Evolutionary conservation across 2,113 vertebrate species (phyloP).

Genomic region (Psammodynastes pulverulentus): DNA sequence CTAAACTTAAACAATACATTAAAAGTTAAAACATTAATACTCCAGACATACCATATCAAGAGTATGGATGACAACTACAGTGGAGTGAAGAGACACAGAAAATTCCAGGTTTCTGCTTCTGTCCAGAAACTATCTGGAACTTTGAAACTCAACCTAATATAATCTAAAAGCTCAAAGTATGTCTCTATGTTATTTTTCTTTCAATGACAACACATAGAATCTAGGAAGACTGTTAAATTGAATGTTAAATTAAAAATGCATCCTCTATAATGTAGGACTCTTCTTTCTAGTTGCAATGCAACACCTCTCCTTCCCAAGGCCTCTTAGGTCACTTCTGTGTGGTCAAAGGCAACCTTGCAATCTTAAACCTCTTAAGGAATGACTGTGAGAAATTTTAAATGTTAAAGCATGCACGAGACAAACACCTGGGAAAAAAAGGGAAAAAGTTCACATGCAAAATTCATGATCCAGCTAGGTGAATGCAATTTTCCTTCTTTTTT

Average conservation of each 20-base stretch:
- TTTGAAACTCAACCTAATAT: neutral
- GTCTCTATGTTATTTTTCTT: neutral
- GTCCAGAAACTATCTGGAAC: neutral
- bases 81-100: neutral
- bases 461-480: neutral
- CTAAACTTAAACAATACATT: neutral
- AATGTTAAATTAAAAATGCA: neutral
- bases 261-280: neutral
- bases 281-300: neutral
- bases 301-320: neutral
- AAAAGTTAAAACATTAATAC: neutral
- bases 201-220: neutral
- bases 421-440: neutral
- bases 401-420: neutral
- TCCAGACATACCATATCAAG: neutral
- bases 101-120: neutral
- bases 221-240: neutral
- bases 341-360: neutral
- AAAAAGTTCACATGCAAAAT: neutral
- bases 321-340: neutral
- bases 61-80: neutral
- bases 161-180: neutral
- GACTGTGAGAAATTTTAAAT: neutral
- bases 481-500: neutral
- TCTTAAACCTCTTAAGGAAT: neutral